phyloP scores from a whole-genome alignment of 2,888 invertebrate genomes.

The Brachyopa scutellaris region DNA sequence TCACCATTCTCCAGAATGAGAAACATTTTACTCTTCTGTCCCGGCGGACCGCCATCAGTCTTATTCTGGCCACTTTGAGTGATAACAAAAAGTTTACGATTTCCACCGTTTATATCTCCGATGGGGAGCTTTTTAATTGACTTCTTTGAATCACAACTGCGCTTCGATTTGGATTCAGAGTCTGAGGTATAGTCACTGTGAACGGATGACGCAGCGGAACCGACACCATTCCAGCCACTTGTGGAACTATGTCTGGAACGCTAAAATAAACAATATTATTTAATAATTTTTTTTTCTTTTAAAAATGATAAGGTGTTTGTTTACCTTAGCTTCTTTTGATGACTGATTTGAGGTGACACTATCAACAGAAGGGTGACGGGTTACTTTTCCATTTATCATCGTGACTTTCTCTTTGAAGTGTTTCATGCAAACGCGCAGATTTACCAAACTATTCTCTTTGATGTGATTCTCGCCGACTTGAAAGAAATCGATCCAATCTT shows the following conservation, averaged over 20 bases:
- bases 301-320: too few relatives aligned
- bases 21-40: conserved; percentile 78
- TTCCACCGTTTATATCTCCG: conserved; percentile 56
- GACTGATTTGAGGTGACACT: conserved; percentile 54
- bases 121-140: conserved; percentile 50
- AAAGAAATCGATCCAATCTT: conserved; percentile 77
- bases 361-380: conserved; percentile 49
- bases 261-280: conserved; percentile 2
- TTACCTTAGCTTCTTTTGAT: conserved; percentile 57
- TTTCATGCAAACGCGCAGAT: conserved; percentile 77
- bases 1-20: conserved; percentile 79
- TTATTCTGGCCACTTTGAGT: conserved; percentile 76
- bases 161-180: conserved; percentile 55
- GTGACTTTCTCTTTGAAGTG: conserved; percentile 77
- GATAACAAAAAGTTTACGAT: conserved; percentile 79
- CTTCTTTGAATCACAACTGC: conserved; percentile 31
- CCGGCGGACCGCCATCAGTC: conserved; percentile 68
- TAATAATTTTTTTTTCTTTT: too few relatives aligned
- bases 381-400: conserved; percentile 66
- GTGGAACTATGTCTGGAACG: conserved; percentile 59
- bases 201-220: conserved; percentile 54
- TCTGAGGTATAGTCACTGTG: conserved; percentile 65
- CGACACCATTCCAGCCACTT: conserved; percentile 43
- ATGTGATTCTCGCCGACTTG: conserved; percentile 75
- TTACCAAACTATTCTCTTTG: conserved; percentile 65